Evolutionary conservation across 2,113 vertebrate species (phyloP).

Genomic region (Lamprotornis superbus): DNA sequence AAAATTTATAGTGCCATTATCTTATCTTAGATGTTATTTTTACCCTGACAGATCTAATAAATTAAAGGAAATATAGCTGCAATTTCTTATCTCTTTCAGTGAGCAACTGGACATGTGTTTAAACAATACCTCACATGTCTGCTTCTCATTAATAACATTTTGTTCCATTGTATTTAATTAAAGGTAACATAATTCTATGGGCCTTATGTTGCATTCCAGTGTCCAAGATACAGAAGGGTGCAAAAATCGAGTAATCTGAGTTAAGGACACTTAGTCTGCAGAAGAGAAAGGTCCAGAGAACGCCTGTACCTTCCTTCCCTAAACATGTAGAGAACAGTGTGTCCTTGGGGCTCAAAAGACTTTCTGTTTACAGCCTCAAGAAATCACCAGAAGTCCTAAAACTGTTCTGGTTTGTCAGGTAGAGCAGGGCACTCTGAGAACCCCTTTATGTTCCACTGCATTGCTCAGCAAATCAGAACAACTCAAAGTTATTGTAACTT

Average conservation of each 20-base stretch:
- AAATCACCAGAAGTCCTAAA: neutral
- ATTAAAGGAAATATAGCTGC: slow-evolving; percentile 38
- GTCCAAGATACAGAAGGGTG: neutral
- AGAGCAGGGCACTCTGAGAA: neutral
- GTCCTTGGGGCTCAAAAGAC: neutral
- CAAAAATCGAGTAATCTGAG: neutral
- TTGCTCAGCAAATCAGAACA: neutral
- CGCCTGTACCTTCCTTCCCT: neutral
- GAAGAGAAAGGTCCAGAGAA: neutral
- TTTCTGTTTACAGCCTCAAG: neutral
- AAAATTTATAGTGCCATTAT: slow-evolving; percentile 49
- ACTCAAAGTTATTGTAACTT: neutral
- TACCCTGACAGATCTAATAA: slow-evolving; percentile 49
- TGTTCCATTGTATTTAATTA: slow-evolving; percentile 22
- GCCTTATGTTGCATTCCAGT: neutral
- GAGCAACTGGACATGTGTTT: slow-evolving; percentile 19
- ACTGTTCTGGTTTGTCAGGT: neutral
- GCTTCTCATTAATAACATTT: neutral
- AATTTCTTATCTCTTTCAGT: slow-evolving; percentile 42
- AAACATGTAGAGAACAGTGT: neutral
- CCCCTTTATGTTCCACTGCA: neutral
- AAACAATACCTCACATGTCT: slow-evolving; percentile 32
- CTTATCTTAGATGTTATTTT: slow-evolving; percentile 59
- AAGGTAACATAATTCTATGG: neutral
- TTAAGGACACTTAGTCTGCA: neutral